Base-by-base conservation (phyloP, 37 sponge, comb jelly and placozoan genomes). In the Corticium candelabrum region DNA sequence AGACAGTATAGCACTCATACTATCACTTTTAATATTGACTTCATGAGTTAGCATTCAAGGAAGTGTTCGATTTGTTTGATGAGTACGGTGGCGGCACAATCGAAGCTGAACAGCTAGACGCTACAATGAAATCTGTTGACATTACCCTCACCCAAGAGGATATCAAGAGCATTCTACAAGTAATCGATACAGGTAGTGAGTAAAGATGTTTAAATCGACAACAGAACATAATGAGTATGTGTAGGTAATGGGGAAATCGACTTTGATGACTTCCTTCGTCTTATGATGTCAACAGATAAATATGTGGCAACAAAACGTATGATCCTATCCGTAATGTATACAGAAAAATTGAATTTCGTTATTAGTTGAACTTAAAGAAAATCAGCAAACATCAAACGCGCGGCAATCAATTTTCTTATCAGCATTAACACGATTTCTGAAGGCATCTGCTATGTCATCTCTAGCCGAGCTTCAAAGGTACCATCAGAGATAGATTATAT, bases 1-100 rank as follows among this genome's bases (percentile, higher is more conserved):
- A n/a, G n/a, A n/a, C n/a, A n/a, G n/a, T n/a, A n/a, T n/a, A n/a
- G n/a, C n/a, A n/a, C n/a, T n/a, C n/a, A n/a, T n/a, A n/a, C n/a
- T n/a, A n/a, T n/a, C n/a, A n/a, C n/a, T n/a, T n/a, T n/a, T n/a
- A n/a, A n/a, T n/a, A n/a, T n/a, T n/a, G n/a, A n/a, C n/a, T n/a
- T n/a, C n/a, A n/a, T n/a, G n/a, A n/a, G n/a, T 27, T 50, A 50
- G 88, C 88, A 1, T 87, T 87, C 39, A 75, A 38, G 0, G 88
- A 87, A 62, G 88, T 83, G 35, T 87, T 87, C 81, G 83, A 74
- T 27, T 77, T 87, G n/a, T 87, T 87, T 69, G 88, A 87, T 40
- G 76, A 83, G 40, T 83, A 87, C 40, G 88, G 88, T 39, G 84
- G 84, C 1, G 88, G 88, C 15, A 80, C 84, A 41, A 87, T 87